Evolutionary conservation across 1,140 invertebrate species (phyloP).

Genomic region (Caenorhabditis elegans): WBcel235 BX284606.5:12242001-12242500

Average conservation of each 20-base stretch:
- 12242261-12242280: not conserved
- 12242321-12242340: too few relatives aligned
- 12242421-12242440: not conserved
- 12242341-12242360: too few relatives aligned
- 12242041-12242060: not conserved
- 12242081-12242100: not conserved
- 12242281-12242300: too few relatives aligned
- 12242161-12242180: too few relatives aligned
- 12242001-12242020: not conserved
- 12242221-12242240: not conserved
- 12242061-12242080: slow-evolving; percentile 12
- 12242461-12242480: not conserved
- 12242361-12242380: too few relatives aligned
- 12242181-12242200: not conserved
- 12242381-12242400: too few relatives aligned
- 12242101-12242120: not conserved
- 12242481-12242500: not conserved
- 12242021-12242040: not conserved
- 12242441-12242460: not conserved
- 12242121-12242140: not conserved
- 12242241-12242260: slow-evolving; percentile 9
- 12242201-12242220: not conserved
- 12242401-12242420: too few relatives aligned
- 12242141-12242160: not conserved
- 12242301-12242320: too few relatives aligned